phyloP scores from a whole-genome alignment of 2,113 vertebrate genomes.

The Oryzias melastigma region DNA sequence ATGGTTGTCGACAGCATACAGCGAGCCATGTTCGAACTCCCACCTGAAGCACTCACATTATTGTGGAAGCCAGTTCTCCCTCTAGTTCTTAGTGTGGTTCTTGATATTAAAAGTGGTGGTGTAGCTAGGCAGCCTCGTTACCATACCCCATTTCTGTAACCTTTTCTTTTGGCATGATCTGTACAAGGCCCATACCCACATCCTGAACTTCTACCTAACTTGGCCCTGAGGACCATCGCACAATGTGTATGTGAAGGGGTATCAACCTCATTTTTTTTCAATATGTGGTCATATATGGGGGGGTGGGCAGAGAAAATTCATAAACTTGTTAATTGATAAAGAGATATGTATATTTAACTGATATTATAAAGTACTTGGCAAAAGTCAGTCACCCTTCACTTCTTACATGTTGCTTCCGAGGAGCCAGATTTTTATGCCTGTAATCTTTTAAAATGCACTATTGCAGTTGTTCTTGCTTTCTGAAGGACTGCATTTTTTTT shows the following conservation, averaged over 20 bases:
- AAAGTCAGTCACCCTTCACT: too few species aligned
- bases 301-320: slow-evolving; percentile 60
- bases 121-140: slow-evolving; percentile 43
- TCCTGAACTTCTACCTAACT: slow-evolving; percentile 16
- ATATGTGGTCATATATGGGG: slow-evolving; percentile 38
- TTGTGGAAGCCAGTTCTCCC: slow-evolving; percentile 52
- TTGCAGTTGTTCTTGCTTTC: too few species aligned
- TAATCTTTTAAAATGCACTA: too few species aligned
- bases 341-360: slow-evolving; percentile 41
- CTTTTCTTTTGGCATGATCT: slow-evolving; percentile 58
- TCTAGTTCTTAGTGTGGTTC: slow-evolving; percentile 62
- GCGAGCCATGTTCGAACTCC: slow-evolving; percentile 53
- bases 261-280: slow-evolving; percentile 42
- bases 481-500: too few species aligned
- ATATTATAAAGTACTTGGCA: too few species aligned
- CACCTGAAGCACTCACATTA: slow-evolving; percentile 46
- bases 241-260: slow-evolving; percentile 63
- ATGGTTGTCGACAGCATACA: slow-evolving; percentile 22
- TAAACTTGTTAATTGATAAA: slow-evolving; percentile 68
- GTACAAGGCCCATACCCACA: slow-evolving; percentile 52
- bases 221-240: slow-evolving; percentile 66
- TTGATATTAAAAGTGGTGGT: slow-evolving; percentile 55
- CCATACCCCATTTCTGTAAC: slow-evolving; percentile 19
- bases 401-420: too few species aligned
- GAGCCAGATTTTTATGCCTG: too few species aligned